A percentile compares a stretch with the other conserved stretches of the same genome.
These are phyloP conservation scores for Scaptomyza tumidula DNA, from an alignment of 2,888 invertebrate genomes.

Conservation along the genomic window DNA sequence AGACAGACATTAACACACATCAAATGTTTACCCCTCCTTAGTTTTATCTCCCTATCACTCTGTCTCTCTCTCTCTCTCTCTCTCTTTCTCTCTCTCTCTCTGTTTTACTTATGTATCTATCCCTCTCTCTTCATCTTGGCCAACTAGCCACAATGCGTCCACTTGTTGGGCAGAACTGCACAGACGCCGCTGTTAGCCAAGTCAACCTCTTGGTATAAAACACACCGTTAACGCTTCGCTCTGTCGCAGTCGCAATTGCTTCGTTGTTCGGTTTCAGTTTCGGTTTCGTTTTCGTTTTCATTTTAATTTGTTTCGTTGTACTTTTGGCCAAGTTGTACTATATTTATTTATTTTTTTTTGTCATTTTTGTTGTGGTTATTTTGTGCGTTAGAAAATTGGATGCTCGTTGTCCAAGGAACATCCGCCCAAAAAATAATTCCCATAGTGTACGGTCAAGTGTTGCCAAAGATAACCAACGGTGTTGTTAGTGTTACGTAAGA, in stretches of 20 bases:
- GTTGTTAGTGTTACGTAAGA: background rate
- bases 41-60: slow-evolving; percentile 4
- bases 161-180: slow-evolving; percentile 64
- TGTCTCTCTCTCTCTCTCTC: background rate
- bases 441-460: slow-evolving; percentile 18
- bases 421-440: slow-evolving; percentile 11
- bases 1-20: background rate
- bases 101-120: slow-evolving; percentile 1
- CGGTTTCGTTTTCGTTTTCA: slow-evolving; percentile 29
- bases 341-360: slow-evolving; percentile 11
- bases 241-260: slow-evolving; percentile 70
- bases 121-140: slow-evolving; percentile 1
- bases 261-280: slow-evolving; percentile 55
- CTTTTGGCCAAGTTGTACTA: slow-evolving; percentile 6
- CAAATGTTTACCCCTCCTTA: background rate
- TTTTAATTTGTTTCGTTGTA: background rate
- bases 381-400: slow-evolving; percentile 7
- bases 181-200: slow-evolving; percentile 41
- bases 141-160: slow-evolving; percentile 52
- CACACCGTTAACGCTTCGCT: slow-evolving; percentile 56
- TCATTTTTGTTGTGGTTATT: slow-evolving; percentile 22
- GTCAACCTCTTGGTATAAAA: slow-evolving; percentile 63
- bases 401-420: slow-evolving; percentile 22
- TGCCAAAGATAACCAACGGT: background rate
- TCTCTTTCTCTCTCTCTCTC: background rate